These are phyloP conservation scores for Mormyrus iriodes DNA, from an alignment of 2,113 vertebrate species.

Conservation along the genomic window DNA sequence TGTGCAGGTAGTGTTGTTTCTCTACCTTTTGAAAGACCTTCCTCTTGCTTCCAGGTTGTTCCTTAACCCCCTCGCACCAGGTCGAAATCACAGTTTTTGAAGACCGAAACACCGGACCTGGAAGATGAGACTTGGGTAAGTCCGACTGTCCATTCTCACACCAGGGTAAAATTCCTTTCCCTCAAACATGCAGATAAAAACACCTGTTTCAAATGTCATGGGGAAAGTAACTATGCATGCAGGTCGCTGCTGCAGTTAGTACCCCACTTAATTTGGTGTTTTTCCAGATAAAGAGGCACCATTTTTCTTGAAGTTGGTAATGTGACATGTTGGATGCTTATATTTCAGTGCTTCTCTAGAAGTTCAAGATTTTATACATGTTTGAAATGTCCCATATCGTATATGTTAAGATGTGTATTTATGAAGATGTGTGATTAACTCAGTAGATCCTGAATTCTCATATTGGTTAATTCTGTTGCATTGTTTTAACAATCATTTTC, in stretches of 20 bases:
- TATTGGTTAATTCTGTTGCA: background rate
- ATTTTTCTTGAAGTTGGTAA: background rate
- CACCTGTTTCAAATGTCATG: background rate
- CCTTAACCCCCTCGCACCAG: constrained; percentile 67
- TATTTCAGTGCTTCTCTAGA: background rate
- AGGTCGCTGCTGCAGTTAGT: background rate
- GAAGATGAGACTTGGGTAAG: constrained; percentile 73
- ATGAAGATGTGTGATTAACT: background rate
- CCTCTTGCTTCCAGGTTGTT: constrained; percentile 26
- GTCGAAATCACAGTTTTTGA: constrained; percentile 96
- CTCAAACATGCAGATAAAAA: background rate
- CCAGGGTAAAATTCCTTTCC: background rate
- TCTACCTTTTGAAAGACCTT: background rate
- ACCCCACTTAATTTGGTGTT: background rate
- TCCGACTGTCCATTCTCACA: constrained; percentile 39
- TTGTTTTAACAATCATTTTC: background rate
- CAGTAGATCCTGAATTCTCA: background rate
- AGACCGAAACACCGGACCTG: constrained; percentile 85
- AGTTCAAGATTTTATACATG: background rate
- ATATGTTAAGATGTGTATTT: background rate
- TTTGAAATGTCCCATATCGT: background rate
- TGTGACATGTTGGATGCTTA: background rate
- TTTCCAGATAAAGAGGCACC: background rate
- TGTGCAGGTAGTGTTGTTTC: background rate
- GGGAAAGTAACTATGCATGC: background rate